Conservation (phyloP, 2,113 vertebrate genomes). For the Cyphomyrus discorhynchus region DNA sequence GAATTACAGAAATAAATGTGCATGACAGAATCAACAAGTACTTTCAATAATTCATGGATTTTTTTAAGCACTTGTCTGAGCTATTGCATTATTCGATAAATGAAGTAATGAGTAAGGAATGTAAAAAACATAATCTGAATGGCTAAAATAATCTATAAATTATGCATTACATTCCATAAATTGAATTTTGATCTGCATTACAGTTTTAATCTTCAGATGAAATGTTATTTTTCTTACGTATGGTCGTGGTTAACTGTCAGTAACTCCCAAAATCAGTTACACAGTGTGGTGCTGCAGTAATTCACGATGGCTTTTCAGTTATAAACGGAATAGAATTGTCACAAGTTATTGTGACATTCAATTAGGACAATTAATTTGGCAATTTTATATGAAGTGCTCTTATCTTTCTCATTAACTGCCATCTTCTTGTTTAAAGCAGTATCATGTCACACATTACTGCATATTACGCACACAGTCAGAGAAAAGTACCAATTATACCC, state of each 20-base stretch:
- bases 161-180: neutral
- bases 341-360: conserved; percentile 10
- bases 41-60: neutral
- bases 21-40: neutral
- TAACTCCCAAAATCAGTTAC: neutral
- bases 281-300: no score
- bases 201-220: conserved; percentile 9
- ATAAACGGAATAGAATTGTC: neutral
- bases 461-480: neutral
- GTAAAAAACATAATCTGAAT: neutral
- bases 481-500: neutral
- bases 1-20: neutral
- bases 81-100: neutral
- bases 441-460: neutral
- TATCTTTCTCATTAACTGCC: neutral
- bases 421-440: neutral
- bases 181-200: conserved; percentile 10
- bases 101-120: neutral
- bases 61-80: neutral
- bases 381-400: neutral
- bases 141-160: neutral
- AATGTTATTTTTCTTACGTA: neutral
- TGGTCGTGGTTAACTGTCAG: neutral
- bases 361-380: conserved; percentile 6
- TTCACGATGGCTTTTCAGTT: neutral